Conservation (phyloP, 2,888 invertebrate genomes). For the Bursaphelenchus okinawaensis region DNA sequence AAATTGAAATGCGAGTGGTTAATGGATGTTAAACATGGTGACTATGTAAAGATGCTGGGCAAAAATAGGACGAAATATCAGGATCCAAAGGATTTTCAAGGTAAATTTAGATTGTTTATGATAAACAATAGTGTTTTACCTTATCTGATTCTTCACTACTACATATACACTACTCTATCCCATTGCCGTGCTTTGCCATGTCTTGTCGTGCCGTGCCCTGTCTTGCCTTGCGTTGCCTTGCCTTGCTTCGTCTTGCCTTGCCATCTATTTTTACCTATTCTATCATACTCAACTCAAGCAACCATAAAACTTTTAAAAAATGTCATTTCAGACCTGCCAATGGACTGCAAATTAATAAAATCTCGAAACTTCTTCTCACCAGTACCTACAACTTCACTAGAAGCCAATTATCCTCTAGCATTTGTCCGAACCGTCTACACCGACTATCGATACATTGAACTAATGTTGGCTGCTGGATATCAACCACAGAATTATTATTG, state of each 20-base stretch:
- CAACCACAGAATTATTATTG: conserved; percentile 6
- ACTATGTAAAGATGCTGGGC: neutral
- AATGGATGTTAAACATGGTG: neutral
- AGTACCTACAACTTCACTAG: conserved; percentile 11
- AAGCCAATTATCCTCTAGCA: conserved; percentile 11
- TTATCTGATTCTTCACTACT: too few species aligned
- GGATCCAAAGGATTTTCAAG: neutral
- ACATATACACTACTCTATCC: too few species aligned
- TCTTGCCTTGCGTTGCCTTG: too few species aligned
- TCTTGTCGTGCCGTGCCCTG: too few species aligned
- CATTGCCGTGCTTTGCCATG: too few species aligned
- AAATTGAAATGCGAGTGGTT: neutral
- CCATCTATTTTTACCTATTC: too few species aligned
- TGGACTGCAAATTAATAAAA: conserved; percentile 14
- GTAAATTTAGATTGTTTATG: neutral
- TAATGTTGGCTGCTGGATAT: neutral
- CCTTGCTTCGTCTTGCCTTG: too few species aligned
- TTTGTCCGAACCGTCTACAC: conserved; percentile 12
- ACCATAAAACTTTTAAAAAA: too few species aligned
- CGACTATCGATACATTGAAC: conserved; percentile 1
- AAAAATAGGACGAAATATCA: neutral
- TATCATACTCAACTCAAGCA: too few species aligned
- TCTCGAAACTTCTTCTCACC: neutral
- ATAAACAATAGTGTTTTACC: too few species aligned
- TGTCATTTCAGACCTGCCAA: conserved; percentile 3